phyloP scores from a whole-genome alignment of 1,140 invertebrate genomes.

The Drosophila kikkawai region DNA sequence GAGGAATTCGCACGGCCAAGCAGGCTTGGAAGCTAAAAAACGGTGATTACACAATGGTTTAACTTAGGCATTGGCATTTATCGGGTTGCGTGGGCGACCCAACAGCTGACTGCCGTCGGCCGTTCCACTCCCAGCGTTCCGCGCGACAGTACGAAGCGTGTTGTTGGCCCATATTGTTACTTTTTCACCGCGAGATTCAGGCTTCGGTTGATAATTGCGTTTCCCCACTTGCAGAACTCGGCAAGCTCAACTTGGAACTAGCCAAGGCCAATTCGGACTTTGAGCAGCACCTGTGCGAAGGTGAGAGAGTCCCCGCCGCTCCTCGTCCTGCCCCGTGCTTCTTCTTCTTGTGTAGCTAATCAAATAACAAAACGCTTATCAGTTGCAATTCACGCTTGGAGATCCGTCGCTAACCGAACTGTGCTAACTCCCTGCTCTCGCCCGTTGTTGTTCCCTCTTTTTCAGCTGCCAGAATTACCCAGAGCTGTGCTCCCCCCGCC shows the following conservation, averaged over 20 bases:
- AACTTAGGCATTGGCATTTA: constrained; percentile 33
- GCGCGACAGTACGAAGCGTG: constrained; percentile 53
- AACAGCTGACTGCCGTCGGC: constrained; percentile 55
- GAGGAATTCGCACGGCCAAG: constrained; percentile 74
- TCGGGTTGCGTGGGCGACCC: constrained; percentile 1
- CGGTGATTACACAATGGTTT: constrained; percentile 62
- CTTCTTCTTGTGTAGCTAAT: constrained; percentile 18
- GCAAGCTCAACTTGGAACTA: constrained; percentile 78
- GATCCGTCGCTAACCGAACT: constrained; percentile 29
- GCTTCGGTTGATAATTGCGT: constrained; percentile 15
- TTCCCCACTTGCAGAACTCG: constrained; percentile 67
- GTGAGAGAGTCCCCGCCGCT: constrained; percentile 39
- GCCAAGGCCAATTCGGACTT: constrained; percentile 79
- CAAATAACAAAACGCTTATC: constrained; percentile 57
- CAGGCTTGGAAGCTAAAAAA: constrained; percentile 81
- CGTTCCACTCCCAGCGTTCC: constrained; percentile 46
- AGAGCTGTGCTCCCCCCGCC: constrained; percentile 33
- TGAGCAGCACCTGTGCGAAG: constrained; percentile 82
- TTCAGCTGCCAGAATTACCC: constrained; percentile 55
- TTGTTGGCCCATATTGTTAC: constrained; percentile 52
- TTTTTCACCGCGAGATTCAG: constrained; percentile 26
- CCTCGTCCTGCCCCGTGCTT: not conserved
- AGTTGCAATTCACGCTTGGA: constrained; percentile 44
- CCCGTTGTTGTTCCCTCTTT: constrained; percentile 34
- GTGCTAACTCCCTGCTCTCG: constrained; percentile 17